Evolutionary conservation across 2,113 vertebrate genomes (phyloP).

Genomic region (Melanerpes aurifrons): DNA sequence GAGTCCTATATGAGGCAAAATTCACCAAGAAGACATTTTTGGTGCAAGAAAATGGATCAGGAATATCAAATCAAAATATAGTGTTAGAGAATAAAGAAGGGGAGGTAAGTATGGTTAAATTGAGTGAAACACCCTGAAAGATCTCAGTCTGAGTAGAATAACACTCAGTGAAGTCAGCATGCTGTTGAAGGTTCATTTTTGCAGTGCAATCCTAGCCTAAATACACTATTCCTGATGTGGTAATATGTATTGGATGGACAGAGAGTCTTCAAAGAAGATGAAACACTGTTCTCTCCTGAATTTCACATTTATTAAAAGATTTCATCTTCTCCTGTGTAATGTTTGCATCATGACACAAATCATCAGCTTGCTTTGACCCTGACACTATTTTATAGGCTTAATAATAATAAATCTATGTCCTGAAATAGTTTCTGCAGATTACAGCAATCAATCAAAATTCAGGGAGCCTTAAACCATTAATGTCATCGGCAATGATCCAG

Average conservation of each 20-base stretch:
- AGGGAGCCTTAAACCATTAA: conserved; percentile 80
- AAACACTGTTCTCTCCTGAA: conserved; percentile 47
- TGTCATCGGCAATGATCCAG: conserved; percentile 79
- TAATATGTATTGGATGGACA: conserved; percentile 7
- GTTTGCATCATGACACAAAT: conserved; percentile 78
- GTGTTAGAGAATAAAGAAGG: neutral
- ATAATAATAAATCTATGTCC: conserved; percentile 81
- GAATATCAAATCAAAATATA: neutral
- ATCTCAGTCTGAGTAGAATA: neutral
- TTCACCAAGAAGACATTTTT: neutral
- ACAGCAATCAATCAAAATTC: conserved; percentile 85
- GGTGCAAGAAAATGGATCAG: neutral
- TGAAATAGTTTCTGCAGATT: conserved; percentile 85
- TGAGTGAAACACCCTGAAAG: neutral
- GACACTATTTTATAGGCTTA: conserved; percentile 81
- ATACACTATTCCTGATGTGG: neutral
- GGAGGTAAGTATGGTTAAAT: neutral
- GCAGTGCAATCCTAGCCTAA: neutral
- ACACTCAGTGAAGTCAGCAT: neutral
- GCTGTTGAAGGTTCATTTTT: neutral
- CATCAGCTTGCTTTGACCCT: conserved; percentile 77
- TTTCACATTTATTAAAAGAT: conserved; percentile 73
- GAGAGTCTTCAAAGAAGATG: conserved; percentile 45
- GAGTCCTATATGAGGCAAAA: neutral
- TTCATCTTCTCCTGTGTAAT: conserved; percentile 61